phyloP scores from a whole-genome alignment of 2,797 vertebrate genomes.

The Fundulus diaphanus region DNA sequence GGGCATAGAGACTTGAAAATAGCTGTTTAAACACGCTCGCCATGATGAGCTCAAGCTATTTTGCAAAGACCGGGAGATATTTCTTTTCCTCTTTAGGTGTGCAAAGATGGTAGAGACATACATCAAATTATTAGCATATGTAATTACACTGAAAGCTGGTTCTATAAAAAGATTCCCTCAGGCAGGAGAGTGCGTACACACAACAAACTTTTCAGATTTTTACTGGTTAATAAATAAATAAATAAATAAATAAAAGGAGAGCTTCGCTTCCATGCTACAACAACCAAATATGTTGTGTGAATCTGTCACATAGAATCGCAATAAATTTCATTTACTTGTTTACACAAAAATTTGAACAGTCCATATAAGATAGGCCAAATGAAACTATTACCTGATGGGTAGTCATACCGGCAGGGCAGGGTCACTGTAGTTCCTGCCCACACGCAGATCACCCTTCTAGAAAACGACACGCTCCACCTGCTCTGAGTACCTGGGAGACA shows the following conservation, averaged over 20 bases:
- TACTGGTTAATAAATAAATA: neutral
- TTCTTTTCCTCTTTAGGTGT: no score
- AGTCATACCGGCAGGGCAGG: slow-evolving; percentile 82
- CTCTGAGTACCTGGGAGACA: slow-evolving; percentile 67
- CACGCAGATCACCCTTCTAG: slow-evolving; percentile 80
- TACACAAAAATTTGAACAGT: neutral
- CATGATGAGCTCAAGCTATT: no score
- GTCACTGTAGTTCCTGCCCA: slow-evolving; percentile 83
- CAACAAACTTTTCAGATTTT: neutral
- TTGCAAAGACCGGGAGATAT: no score
- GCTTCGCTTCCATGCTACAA: neutral
- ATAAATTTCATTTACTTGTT: neutral
- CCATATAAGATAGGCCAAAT: neutral
- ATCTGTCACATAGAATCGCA: neutral
- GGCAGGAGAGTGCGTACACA: no score
- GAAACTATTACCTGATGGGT: slow-evolving; percentile 72
- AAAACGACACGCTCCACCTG: slow-evolving; percentile 82
- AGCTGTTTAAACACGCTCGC: no score
- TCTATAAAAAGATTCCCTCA: no score
- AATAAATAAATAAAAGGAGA: neutral
- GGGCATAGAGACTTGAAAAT: no score
- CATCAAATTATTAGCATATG: no score
- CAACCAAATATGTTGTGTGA: neutral
- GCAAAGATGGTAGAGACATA: no score
- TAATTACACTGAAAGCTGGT: no score